These are phyloP conservation scores for Ditula angustiorana DNA, from an alignment of 2,888 invertebrate species.

Conservation along the genomic window DNA sequence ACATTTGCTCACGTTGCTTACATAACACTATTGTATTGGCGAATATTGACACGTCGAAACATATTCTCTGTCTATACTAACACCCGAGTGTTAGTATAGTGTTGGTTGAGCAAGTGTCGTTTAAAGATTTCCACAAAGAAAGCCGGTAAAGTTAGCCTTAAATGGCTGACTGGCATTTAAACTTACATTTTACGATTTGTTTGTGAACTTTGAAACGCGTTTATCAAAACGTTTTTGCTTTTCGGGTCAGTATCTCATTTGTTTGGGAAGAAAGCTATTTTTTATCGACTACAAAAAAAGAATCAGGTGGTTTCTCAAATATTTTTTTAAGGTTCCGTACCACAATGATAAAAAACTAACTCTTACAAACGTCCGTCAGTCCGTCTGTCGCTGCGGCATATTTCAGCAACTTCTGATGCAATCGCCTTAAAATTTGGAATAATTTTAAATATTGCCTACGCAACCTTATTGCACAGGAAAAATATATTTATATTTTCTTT, in stretches of 20 bases:
- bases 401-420: no score
- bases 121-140: slow-evolving; percentile 63
- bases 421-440: no score
- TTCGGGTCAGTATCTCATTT: not conserved
- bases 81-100: slow-evolving; percentile 49
- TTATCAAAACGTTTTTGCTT: not conserved
- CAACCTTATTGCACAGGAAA: no score
- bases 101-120: slow-evolving; percentile 58
- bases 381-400: no score
- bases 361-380: no score
- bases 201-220: not conserved
- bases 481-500: no score
- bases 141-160: slow-evolving; percentile 50
- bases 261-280: not conserved
- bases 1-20: slow-evolving; percentile 31
- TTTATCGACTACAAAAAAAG: no score
- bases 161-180: not conserved
- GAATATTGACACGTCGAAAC: slow-evolving; percentile 49
- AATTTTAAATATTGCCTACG: no score
- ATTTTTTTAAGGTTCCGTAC: no score
- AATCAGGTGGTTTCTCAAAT: no score
- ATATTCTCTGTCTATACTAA: slow-evolving; percentile 43
- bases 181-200: slow-evolving; percentile 37
- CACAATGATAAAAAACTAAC: no score
- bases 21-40: slow-evolving; percentile 44